Evolutionary conservation across 2,113 vertebrate species (phyloP).

Genomic region (Oplegnathus fasciatus): DNA sequence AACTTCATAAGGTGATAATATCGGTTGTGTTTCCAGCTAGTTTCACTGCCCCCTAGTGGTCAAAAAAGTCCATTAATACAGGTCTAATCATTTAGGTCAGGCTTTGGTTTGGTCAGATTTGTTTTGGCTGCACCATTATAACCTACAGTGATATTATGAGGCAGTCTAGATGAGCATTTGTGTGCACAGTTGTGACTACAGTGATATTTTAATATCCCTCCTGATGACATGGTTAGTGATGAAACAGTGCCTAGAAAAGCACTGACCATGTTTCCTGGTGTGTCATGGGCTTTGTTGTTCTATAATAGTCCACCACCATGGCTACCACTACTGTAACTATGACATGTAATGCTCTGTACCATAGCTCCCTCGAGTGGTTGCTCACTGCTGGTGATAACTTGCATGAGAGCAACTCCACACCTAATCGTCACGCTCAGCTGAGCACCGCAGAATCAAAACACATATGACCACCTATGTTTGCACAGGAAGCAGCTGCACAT

Average conservation of each 20-base stretch:
- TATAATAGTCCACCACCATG: neutral
- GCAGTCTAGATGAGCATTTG: neutral
- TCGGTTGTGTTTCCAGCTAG: neutral
- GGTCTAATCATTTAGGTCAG: neutral
- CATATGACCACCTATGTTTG: neutral
- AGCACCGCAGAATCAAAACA: neutral
- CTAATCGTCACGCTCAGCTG: neutral
- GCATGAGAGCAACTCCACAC: neutral
- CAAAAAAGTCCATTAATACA: neutral
- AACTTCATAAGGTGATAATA: neutral
- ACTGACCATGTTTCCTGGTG: neutral
- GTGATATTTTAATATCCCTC: neutral
- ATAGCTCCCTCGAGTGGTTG: conserved; percentile 62
- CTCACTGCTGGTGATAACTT: neutral
- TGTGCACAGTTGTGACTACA: neutral
- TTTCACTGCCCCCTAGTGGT: neutral
- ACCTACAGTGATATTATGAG: neutral
- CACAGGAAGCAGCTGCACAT: conserved; percentile 73
- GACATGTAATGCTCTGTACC: neutral
- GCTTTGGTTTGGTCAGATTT: neutral
- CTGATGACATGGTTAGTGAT: neutral
- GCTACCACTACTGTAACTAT: neutral
- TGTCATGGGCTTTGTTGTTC: neutral
- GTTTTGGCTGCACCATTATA: neutral
- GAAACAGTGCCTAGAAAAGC: neutral